A percentile compares a stretch with the other conserved stretches of the same genome.
Conservation (phyloP, 2,113 vertebrate genomes). For the Pedetes capensis region DNA sequence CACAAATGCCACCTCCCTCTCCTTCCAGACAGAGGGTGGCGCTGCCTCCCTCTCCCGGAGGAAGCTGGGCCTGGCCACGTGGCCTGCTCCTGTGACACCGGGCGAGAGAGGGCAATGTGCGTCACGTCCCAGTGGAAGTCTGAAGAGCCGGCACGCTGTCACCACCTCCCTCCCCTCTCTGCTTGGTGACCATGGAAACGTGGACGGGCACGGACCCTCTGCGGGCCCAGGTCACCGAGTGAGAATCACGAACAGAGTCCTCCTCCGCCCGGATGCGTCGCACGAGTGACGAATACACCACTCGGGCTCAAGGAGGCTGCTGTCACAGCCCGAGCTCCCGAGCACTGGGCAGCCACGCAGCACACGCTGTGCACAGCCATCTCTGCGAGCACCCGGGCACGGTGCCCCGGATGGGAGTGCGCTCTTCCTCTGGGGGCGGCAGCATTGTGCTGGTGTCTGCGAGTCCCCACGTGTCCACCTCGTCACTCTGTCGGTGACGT, state of each 20-base stretch:
- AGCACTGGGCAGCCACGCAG: no score
- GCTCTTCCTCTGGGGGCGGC: no score
- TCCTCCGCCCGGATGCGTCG: not conserved
- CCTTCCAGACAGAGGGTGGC: not conserved
- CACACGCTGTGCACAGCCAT: no score
- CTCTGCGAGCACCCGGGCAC: no score
- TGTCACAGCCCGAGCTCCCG: not conserved
- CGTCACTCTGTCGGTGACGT: not conserved
- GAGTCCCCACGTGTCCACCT: no score
- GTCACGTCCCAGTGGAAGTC: not conserved
- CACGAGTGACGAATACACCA: not conserved
- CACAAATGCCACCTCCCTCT: not conserved
- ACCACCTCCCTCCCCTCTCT: not conserved
- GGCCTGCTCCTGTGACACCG: no score
- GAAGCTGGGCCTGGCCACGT: fast-evolving
- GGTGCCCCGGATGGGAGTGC: fast-evolving
- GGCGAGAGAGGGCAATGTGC: not conserved
- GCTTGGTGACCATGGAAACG: not conserved
- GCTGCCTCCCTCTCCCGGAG: not conserved
- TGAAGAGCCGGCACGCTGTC: not conserved
- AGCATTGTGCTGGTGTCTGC: not conserved
- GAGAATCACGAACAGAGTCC: not conserved
- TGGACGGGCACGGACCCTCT: not conserved
- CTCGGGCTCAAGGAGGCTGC: not conserved
- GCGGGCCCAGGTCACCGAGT: not conserved